Evolutionary conservation across 2,113 vertebrate species (phyloP), one percentile per base, ranked within the genome.

Genomic region (Glaucomys volans): DNA sequence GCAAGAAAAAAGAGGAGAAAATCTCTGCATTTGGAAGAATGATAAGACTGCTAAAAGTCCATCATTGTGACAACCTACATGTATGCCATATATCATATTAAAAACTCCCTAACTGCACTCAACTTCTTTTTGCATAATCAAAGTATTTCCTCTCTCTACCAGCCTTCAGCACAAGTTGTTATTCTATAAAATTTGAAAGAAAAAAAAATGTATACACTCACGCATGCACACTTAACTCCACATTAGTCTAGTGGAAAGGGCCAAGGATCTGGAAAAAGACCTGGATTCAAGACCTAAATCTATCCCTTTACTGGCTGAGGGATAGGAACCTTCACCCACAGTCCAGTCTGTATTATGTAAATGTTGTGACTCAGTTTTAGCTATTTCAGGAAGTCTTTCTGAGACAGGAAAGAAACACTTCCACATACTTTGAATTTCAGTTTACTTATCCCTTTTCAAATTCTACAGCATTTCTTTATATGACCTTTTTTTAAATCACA

Each of bases 21-120:
- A 91, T 74, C 71, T 86, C 86, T 64, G 22, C 28, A 92, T 67
- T 54, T 71, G 37, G 95, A 95, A 92, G 42, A 96, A 69, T 75
- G 40, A 52, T 69, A 37, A 88, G 42, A 83, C 5, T 85, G 14
- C 28, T 72, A 59, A 83, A 74, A 77, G 24, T 2, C 76, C 94
- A 69, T 62, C 75, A 37, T 40, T 42, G 47, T 54, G 24, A 32
- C 57, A 47, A 90, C 54, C 75, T 64, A 64, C 30, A 95, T 14
- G 85, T 18, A 88, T 18, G 76, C 2, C 44, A 6, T 12, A 75
- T 28, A 40, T 66, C 30, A 24, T 26, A 77, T n/a, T 72, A 86
- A 93, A 97, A 42, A 4, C 20, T 13, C n/a, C 83, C 67, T n/a
- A 92, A 40, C 20, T 52, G 20, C 10, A 57, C 22, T 90, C 37